Base-by-base conservation (phyloP, 2,888 invertebrate species). In the Tinea trinotella region DNA sequence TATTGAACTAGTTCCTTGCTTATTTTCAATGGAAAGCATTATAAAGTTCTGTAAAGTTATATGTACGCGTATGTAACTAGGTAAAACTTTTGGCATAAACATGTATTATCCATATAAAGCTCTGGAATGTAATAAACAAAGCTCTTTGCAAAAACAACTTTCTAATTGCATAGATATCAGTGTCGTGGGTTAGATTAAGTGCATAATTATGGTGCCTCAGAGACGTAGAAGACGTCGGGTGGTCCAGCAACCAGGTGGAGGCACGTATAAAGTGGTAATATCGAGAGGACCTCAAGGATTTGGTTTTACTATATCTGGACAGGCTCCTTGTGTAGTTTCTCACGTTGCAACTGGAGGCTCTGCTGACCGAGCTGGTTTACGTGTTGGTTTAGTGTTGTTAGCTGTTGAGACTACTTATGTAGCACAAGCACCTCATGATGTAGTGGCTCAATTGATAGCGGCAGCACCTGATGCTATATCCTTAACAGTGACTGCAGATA, bases 281-380 rank as follows among this genome's bases (percentile, higher is more conserved):
- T 89, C 91, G 6, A 88, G 97, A 59, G 96, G 97, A 2, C 89
- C 90, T 57, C 94, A 93, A 58, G 96, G 97, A 2, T 98, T 96
- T 72, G 98, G 98, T n/a, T 98, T 98, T 71, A 98, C 98, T 17
- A 97, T 98, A 68, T 97, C 97, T 1, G 98, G 98, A 2, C 97
- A 98, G 74, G 93, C 96, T 68, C 98, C 98, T 0, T 98, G 98
- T 72, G 94, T 97, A 59, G 88, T 98, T 56, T 96, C 97, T 53
- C 97, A 96, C 65, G 97, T 98, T 63, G 97, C 97, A 0, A 87
- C 90, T 49, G 93, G 93, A 1, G 84, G 84, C 57, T 97, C 97
- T 1, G 98, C 98, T 0, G 97, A 97, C 67, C 88, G 91, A 57
- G 96, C 96, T 20, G 97, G 97, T 0, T 82, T 98, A 15, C 89